Evolutionary conservation across 2,888 invertebrate species (phyloP).

Genomic region (Spicauda simplicius): DNA sequence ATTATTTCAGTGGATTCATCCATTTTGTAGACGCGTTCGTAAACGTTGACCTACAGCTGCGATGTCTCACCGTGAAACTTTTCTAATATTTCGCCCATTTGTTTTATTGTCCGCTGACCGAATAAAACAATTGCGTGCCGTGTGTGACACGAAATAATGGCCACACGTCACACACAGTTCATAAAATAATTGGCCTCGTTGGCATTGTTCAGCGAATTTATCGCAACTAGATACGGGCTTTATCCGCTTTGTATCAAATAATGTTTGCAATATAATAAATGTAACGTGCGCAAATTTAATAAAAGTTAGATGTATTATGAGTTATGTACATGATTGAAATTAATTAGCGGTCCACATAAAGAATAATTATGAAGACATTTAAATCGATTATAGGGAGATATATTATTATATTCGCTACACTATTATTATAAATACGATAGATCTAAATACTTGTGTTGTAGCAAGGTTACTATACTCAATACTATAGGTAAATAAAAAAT

Average conservation of each 20-base stretch:
- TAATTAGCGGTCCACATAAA: too few relatives aligned
- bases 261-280: not conserved
- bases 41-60: slow-evolving; percentile 39
- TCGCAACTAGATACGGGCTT: slow-evolving; percentile 22
- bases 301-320: too few relatives aligned
- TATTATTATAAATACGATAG: too few relatives aligned
- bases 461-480: too few relatives aligned
- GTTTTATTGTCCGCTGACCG: slow-evolving; percentile 36
- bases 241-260: slow-evolving; percentile 45
- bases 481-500: too few relatives aligned
- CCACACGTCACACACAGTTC: slow-evolving; percentile 24
- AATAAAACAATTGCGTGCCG: slow-evolving; percentile 28
- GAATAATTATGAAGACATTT: too few relatives aligned
- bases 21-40: slow-evolving; percentile 39
- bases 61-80: slow-evolving; percentile 37
- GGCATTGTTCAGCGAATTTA: slow-evolving; percentile 23
- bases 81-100: slow-evolving; percentile 37
- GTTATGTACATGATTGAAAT: too few relatives aligned
- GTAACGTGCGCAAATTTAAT: too few relatives aligned
- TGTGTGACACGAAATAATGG: slow-evolving; percentile 29
- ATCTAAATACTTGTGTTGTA: too few relatives aligned
- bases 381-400: too few relatives aligned
- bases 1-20: slow-evolving; percentile 40
- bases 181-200: slow-evolving; percentile 30
- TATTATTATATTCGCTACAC: too few relatives aligned